Percentiles rank a stretch among this genome's conserved stretches.
These are phyloP conservation scores for Colaptes auratus DNA, from an alignment of 2,113 vertebrate species.

Conservation along the genomic window DNA sequence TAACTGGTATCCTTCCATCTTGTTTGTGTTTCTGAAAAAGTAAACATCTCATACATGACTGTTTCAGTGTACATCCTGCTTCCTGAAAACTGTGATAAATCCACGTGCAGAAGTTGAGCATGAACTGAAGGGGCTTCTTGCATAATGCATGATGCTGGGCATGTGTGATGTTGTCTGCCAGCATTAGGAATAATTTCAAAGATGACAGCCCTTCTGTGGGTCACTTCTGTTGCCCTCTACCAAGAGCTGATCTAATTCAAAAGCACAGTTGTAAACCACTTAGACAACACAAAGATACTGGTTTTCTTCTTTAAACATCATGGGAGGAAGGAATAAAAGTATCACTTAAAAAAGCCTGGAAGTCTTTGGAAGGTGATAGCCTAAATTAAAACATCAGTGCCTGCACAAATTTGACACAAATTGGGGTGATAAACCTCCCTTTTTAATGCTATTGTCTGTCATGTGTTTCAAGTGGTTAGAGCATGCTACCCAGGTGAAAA, in stretches of 20 bases:
- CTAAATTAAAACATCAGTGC: background rate
- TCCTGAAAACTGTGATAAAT: slow-evolving; percentile 9
- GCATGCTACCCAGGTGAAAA: background rate
- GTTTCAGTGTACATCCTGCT: slow-evolving; percentile 21
- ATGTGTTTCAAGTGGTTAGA: background rate
- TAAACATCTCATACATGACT: background rate
- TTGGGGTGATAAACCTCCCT: background rate
- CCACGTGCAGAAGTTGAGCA: background rate
- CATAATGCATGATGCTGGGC: background rate
- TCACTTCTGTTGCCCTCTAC: background rate
- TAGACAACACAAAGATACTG: too few species aligned
- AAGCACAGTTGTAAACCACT: background rate
- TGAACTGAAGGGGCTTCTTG: background rate
- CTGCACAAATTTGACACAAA: background rate
- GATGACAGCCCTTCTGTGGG: background rate
- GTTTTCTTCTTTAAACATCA: background rate
- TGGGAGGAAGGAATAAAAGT: background rate
- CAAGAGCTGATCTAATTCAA: background rate
- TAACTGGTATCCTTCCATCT: background rate
- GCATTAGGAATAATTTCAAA: background rate
- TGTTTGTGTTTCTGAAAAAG: slow-evolving; percentile 9
- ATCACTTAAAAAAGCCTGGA: background rate
- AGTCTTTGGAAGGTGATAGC: background rate
- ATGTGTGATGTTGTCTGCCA: background rate
- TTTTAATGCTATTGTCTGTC: background rate